A percentile compares a stretch with the other conserved stretches of the same genome.
These are phyloP conservation scores for Oreochromis aureus DNA, from an alignment of 2,113 vertebrate genomes.

Conservation along the genomic window DNA sequence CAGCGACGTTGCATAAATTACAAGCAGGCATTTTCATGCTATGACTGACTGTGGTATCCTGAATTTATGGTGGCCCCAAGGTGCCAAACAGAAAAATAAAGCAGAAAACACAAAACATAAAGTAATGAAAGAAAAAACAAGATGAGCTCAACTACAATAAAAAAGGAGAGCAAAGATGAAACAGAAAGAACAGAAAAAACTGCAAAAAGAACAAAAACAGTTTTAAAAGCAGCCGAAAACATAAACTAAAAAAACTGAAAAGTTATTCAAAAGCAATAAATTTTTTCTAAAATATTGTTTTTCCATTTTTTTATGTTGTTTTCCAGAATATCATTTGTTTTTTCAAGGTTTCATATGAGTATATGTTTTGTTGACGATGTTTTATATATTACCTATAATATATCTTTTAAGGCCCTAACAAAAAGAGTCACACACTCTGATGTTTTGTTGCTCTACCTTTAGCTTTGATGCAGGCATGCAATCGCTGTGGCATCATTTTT, in stretches of 20 bases:
- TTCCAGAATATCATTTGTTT: background rate
- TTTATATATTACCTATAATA: background rate
- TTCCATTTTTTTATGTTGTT: background rate
- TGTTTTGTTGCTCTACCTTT: background rate
- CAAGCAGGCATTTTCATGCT: background rate
- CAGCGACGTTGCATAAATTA: background rate
- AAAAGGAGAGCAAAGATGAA: background rate
- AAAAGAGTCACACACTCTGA: background rate
- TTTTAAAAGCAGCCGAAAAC: background rate
- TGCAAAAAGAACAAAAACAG: background rate
- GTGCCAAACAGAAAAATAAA: background rate
- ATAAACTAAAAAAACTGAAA: background rate
- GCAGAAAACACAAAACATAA: background rate
- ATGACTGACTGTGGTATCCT: background rate
- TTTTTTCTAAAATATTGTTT: background rate
- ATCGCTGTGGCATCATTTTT: background rate
- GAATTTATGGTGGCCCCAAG: rapidly evolving
- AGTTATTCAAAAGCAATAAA: background rate
- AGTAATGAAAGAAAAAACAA: background rate
- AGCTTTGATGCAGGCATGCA: background rate
- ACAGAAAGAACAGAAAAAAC: background rate
- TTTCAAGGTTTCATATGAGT: background rate
- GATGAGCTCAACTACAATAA: background rate
- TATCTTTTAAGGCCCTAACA: background rate
- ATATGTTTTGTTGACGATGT: background rate